phyloP scores from a whole-genome alignment of 2,888 invertebrate genomes.

The Patella ulyssiponensis region DNA sequence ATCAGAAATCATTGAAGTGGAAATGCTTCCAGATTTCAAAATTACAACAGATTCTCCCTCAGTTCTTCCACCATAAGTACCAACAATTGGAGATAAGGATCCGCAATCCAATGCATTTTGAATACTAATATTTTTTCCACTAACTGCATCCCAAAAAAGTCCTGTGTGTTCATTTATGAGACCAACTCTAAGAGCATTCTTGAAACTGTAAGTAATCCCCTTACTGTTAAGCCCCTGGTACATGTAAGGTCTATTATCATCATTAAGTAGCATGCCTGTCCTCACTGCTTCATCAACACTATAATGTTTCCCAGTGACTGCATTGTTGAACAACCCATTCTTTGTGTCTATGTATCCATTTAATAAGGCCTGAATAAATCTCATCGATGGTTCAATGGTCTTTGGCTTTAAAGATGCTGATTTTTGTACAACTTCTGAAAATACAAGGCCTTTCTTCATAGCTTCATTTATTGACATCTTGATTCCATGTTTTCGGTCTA shows the following conservation, averaged over 20 bases:
- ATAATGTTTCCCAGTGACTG: slow-evolving; percentile 84
- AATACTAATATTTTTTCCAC: slow-evolving; percentile 79
- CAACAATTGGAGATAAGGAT: slow-evolving; percentile 70
- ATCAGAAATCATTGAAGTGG: slow-evolving; percentile 32
- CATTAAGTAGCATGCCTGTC: slow-evolving; percentile 51
- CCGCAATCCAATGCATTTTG: slow-evolving; percentile 79
- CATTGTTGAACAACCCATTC: slow-evolving; percentile 80
- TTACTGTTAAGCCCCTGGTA: slow-evolving; percentile 62
- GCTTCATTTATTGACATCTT: slow-evolving; percentile 89
- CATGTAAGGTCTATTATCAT: slow-evolving; percentile 54
- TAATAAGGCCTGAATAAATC: slow-evolving; percentile 83
- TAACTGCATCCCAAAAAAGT: slow-evolving; percentile 78
- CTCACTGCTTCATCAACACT: slow-evolving; percentile 85
- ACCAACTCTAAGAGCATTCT: slow-evolving; percentile 84
- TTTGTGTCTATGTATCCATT: slow-evolving; percentile 78
- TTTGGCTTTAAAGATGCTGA: slow-evolving; percentile 45
- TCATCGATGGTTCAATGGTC: slow-evolving; percentile 72
- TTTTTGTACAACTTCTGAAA: slow-evolving; percentile 45
- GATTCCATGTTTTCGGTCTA: slow-evolving; percentile 85
- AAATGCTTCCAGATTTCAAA: slow-evolving; percentile 52
- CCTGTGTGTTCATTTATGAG: slow-evolving; percentile 86
- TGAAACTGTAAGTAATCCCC: slow-evolving; percentile 61
- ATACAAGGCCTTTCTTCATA: slow-evolving; percentile 87
- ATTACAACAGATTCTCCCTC: slow-evolving; percentile 55
- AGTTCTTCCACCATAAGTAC: slow-evolving; percentile 35